These are phyloP conservation scores for Malacoraja senta DNA, from an alignment of 2,797 vertebrate species.

Conservation along the genomic window DNA sequence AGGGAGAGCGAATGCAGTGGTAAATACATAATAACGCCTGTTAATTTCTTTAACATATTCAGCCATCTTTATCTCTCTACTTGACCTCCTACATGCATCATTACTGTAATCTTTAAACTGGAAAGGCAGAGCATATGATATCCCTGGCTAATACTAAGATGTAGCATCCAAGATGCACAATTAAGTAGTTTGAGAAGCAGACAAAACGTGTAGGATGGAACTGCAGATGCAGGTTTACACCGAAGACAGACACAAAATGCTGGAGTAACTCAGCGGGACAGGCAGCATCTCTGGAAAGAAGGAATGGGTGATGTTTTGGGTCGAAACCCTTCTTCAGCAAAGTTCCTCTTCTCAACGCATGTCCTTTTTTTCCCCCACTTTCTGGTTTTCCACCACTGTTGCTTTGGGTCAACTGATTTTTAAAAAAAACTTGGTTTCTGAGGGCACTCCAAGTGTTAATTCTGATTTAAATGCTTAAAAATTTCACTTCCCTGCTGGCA, in stretches of 20 bases:
- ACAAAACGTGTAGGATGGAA: no score
- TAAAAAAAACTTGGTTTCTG: not conserved
- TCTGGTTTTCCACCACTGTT: not conserved
- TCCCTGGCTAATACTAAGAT: not conserved
- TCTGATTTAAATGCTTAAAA: not conserved
- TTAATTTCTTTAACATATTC: not conserved
- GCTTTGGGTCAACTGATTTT: not conserved
- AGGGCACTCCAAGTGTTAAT: not conserved
- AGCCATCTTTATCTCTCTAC: not conserved
- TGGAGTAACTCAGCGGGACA: no score
- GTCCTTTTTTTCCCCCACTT: not conserved
- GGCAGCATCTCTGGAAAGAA: no score
- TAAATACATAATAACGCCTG: not conserved
- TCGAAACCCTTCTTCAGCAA: no score
- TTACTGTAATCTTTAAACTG: not conserved
- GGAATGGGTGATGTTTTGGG: no score
- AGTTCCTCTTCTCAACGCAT: not conserved
- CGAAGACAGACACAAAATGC: no score
- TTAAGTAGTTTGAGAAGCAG: not conserved
- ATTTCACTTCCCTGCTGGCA: not conserved
- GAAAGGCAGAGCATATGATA: not conserved
- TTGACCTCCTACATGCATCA: not conserved
- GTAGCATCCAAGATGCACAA: not conserved
- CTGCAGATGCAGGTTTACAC: no score
- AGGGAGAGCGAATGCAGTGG: no score